Percentiles rank a stretch among this genome's conserved stretches.
Evolutionary conservation across 1,140 invertebrate genomes (phyloP).

Genomic region (Sipha flava): DNA sequence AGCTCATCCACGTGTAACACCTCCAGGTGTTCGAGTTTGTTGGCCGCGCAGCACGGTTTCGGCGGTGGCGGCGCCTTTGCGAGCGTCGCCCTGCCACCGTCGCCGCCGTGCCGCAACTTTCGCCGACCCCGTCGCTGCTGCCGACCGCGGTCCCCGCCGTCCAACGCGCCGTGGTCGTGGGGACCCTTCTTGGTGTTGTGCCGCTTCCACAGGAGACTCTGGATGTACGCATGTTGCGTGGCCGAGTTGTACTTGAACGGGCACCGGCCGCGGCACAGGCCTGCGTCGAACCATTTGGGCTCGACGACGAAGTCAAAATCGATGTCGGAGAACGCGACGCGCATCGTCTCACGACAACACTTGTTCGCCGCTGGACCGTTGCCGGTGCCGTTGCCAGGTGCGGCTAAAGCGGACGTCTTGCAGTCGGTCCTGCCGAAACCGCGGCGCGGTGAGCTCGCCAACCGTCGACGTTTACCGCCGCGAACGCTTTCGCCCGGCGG

Average conservation of each 20-base stretch:
- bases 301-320: conserved; percentile 62
- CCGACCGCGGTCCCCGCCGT: neutral
- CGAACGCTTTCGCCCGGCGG: neutral
- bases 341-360: conserved; percentile 59
- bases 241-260: conserved; percentile 59
- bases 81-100: no score
- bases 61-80: conserved; percentile 44
- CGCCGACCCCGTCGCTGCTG: neutral
- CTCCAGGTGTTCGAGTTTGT: conserved; percentile 56
- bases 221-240: conserved; percentile 62
- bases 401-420: neutral
- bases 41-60: conserved; percentile 62
- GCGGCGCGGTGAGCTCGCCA: neutral
- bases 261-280: conserved; percentile 63
- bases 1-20: conserved; percentile 59
- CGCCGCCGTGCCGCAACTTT: neutral
- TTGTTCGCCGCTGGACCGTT: no score
- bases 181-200: conserved; percentile 45
- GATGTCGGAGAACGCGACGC: conserved; percentile 58
- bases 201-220: conserved; percentile 58
- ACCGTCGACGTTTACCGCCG: neutral
- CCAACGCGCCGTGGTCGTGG: neutral
- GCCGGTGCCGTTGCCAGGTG: neutral
- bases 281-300: conserved; percentile 62
- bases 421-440: neutral